These are phyloP conservation scores for Rousettus madagascariensis DNA, from an alignment of 2,797 vertebrate genomes.

Conservation along the genomic window DNA sequence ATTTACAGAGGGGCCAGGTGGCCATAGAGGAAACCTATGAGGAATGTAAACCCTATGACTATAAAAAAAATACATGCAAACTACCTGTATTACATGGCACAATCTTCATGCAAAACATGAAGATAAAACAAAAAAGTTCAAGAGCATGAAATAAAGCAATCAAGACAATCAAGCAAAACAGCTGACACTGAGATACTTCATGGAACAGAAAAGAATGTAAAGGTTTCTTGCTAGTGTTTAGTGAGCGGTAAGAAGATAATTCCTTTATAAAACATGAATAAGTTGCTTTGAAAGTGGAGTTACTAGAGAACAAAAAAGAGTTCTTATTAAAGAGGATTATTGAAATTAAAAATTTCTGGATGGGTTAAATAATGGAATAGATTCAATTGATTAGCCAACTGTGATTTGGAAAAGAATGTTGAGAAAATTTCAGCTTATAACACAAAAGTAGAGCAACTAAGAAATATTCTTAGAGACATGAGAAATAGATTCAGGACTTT, in stretches of 20 bases:
- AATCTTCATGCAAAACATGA: neutral
- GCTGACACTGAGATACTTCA: neutral
- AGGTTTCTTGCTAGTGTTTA: neutral
- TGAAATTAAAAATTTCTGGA: neutral
- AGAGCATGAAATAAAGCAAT: neutral
- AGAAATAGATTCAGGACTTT: neutral
- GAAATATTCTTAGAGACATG: neutral
- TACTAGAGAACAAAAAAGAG: neutral
- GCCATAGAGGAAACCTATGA: neutral
- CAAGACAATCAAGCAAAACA: neutral
- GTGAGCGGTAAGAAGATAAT: neutral
- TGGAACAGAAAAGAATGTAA: neutral
- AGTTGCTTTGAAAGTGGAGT: neutral
- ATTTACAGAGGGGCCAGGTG: neutral
- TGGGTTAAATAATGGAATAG: neutral
- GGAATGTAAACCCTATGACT: too few relatives aligned
- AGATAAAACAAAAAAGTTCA: neutral
- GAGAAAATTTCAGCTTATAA: neutral
- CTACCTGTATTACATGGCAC: neutral
- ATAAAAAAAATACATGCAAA: neutral
- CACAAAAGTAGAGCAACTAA: neutral
- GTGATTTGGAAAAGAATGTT: neutral
- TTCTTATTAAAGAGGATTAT: neutral
- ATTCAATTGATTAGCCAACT: fast-evolving
- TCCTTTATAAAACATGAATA: neutral